phyloP scores from a whole-genome alignment of 2,113 vertebrate genomes.

The Leptocoma aspasia region DNA sequence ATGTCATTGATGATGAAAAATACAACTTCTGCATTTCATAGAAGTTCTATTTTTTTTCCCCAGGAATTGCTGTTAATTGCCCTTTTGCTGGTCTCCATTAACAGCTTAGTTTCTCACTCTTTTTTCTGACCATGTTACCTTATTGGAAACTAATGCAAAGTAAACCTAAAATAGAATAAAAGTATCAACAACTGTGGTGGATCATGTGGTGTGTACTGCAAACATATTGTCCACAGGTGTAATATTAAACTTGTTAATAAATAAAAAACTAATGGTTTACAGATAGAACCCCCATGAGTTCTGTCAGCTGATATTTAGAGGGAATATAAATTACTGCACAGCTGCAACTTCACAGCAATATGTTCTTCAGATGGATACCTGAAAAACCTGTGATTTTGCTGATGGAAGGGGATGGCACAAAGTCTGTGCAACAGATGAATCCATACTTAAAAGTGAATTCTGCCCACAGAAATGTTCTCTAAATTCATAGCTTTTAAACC shows the following conservation, averaged over 20 bases:
- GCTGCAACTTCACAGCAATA: neutral
- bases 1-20: conserved; percentile 61
- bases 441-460: neutral
- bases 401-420: neutral
- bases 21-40: neutral
- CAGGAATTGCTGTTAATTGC: conserved; percentile 33
- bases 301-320: neutral
- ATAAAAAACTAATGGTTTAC: neutral
- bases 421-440: neutral
- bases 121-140: neutral
- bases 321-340: neutral
- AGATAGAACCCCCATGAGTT: neutral
- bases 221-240: neutral
- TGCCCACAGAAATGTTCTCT: neutral
- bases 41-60: neutral
- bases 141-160: neutral
- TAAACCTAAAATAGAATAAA: neutral
- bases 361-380: neutral
- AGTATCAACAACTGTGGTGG: neutral
- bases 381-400: neutral
- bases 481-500: neutral
- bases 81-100: neutral
- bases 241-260: neutral
- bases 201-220: neutral
- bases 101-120: neutral